These are phyloP conservation scores for Acanthacorydalis orientalis DNA, from an alignment of 2,888 invertebrate species.

Conservation along the genomic window DNA sequence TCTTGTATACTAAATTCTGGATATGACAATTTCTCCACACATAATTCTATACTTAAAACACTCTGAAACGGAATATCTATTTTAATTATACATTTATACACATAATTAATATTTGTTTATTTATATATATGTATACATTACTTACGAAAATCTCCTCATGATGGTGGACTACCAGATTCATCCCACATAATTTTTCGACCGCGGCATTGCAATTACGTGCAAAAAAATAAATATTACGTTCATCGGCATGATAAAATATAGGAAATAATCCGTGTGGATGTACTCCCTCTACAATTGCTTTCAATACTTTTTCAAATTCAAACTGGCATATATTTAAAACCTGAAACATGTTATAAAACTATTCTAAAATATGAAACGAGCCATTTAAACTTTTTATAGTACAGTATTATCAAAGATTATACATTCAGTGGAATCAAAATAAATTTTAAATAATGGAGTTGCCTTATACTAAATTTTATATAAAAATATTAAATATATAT, in stretches of 20 bases:
- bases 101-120: neutral
- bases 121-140: constrained; percentile 3
- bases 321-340: constrained; percentile 19
- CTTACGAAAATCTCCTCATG: constrained; percentile 15
- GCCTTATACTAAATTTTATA: too few relatives aligned
- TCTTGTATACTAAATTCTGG: constrained; percentile 29
- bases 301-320: constrained; percentile 23
- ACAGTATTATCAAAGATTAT: too few relatives aligned
- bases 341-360: constrained; percentile 11
- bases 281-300: constrained; percentile 26
- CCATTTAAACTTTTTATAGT: too few relatives aligned
- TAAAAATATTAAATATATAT: too few relatives aligned
- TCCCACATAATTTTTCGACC: constrained; percentile 28
- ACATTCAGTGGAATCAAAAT: too few relatives aligned
- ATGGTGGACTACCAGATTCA: constrained; percentile 24
- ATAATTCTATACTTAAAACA: constrained; percentile 17
- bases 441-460: too few relatives aligned
- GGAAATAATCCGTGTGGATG: constrained; percentile 32
- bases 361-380: neutral
- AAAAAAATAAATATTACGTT: constrained; percentile 25
- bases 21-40: neutral
- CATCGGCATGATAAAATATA: constrained; percentile 23
- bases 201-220: constrained; percentile 30
- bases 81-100: neutral
- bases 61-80: constrained; percentile 22